phyloP scores from a whole-genome alignment of 2,113 vertebrate genomes.

The Neomonachus schauinslandi region DNA sequence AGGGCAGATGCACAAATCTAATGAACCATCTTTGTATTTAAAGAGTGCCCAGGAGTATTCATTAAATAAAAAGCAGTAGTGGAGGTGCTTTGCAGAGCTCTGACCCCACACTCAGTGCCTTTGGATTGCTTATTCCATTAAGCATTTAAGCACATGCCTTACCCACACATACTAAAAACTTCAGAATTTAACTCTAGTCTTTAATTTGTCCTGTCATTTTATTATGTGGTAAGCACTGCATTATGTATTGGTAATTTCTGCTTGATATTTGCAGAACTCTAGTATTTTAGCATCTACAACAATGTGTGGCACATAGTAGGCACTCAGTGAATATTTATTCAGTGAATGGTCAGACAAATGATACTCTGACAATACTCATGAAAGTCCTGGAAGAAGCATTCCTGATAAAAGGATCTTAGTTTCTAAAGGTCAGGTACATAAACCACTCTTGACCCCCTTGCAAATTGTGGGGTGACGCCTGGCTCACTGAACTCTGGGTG shows the following conservation, averaged over 20 bases:
- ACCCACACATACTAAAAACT: background rate
- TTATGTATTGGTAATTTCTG: background rate
- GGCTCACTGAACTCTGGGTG: background rate
- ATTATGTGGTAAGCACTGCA: background rate
- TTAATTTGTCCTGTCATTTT: constrained; percentile 20
- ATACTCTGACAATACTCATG: rapidly evolving
- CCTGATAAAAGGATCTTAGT: background rate
- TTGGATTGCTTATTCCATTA: constrained; percentile 67
- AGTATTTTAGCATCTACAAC: background rate
- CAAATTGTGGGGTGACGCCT: background rate
- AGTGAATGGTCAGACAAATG: background rate
- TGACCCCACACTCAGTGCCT: constrained; percentile 9
- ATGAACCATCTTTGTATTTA: constrained; percentile 84
- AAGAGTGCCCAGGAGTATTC: constrained; percentile 85
- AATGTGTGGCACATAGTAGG: background rate
- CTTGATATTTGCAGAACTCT: background rate
- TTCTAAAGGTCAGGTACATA: background rate
- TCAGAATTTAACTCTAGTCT: constrained; percentile 1
- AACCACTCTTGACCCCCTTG: background rate
- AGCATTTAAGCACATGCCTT: constrained; percentile 50
- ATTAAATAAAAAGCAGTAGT: constrained; percentile 84
- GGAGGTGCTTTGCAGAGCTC: constrained; percentile 75
- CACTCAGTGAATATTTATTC: background rate
- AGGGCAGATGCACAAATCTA: constrained; percentile 84
- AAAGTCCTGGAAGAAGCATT: background rate